These are phyloP conservation scores for Phrixothrix hirtus DNA, from an alignment of 2,888 invertebrate species.

Conservation along the genomic window DNA sequence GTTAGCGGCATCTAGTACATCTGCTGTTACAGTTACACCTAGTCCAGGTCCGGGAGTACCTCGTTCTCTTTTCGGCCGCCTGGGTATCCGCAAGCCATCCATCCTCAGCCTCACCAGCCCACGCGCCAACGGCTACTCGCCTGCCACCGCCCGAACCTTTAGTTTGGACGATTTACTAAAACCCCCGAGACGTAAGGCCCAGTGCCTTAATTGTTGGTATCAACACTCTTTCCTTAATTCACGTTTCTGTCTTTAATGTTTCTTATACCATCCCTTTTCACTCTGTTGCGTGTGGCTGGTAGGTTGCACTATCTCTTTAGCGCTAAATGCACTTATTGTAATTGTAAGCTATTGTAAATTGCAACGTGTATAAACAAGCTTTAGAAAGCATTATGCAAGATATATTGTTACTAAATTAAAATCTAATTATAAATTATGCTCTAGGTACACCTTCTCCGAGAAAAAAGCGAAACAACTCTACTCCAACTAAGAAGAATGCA, in stretches of 20 bases:
- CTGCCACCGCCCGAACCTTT: conserved; percentile 77
- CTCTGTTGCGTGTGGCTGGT: conserved; percentile 59
- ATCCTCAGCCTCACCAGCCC: conserved; percentile 78
- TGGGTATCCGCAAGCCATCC: conserved; percentile 87
- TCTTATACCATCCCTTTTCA: conserved; percentile 38
- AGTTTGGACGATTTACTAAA: conserved; percentile 88
- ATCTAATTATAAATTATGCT: conserved; percentile 1
- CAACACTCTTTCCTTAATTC: conserved; percentile 28
- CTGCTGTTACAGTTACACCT: conserved; percentile 52
- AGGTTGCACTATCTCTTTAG: conserved; percentile 44
- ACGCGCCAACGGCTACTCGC: conserved; percentile 58
- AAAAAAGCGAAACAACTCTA: conserved; percentile 79
- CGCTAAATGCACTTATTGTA: conserved; percentile 24
- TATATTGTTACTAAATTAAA: neutral
- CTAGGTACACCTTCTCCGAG: conserved; percentile 77
- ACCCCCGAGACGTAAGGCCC: conserved; percentile 78
- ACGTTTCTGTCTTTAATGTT: conserved; percentile 27
- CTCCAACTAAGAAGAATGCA: conserved; percentile 72
- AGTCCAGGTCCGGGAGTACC: conserved; percentile 61
- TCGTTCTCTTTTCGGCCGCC: conserved; percentile 77
- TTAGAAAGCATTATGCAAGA: conserved; percentile 12
- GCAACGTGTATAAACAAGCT: conserved; percentile 13
- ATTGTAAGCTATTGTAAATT: conserved; percentile 19
- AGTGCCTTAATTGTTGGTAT: conserved; percentile 38
- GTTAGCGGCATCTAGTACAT: conserved; percentile 56